Evolutionary conservation across 2,797 vertebrate species (phyloP).

Genomic region (Microtus obscurus): DNA sequence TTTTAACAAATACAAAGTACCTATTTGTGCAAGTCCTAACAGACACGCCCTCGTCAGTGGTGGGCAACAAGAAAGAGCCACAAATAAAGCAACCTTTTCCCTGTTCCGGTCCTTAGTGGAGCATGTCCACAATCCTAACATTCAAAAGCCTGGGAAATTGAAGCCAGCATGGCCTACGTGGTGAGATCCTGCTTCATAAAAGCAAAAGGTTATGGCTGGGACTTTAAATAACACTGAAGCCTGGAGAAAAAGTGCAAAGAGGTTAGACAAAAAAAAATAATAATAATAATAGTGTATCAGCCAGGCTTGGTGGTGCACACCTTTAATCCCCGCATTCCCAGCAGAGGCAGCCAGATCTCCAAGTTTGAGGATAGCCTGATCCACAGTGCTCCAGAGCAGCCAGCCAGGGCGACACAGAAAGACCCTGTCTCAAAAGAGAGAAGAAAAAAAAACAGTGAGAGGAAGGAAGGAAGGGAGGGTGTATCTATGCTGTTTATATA

Average conservation of each 20-base stretch:
- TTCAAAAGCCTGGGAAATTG: neutral
- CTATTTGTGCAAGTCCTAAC: neutral
- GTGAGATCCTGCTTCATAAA: neutral
- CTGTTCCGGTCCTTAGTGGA: too few relatives aligned
- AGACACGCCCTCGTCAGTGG: neutral
- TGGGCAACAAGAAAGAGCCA: neutral
- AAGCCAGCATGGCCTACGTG: neutral
- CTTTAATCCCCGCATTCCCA: neutral
- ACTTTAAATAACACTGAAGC: neutral
- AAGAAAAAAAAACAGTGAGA: too few relatives aligned
- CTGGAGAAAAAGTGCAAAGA: neutral
- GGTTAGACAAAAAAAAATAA: neutral
- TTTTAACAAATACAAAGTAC: neutral
- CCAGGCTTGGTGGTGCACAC: neutral
- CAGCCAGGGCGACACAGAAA: too few relatives aligned
- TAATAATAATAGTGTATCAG: neutral
- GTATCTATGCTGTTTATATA: too few relatives aligned
- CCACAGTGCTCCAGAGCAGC: neutral
- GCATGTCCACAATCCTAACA: neutral
- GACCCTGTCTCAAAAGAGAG: neutral
- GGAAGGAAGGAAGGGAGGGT: too few relatives aligned
- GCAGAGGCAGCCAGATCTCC: neutral
- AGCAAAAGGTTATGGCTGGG: neutral
- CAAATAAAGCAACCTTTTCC: neutral
- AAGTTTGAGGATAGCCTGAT: neutral